Evolutionary conservation across 2,113 vertebrate species (phyloP).

Genomic region (Sterna hirundo): DNA sequence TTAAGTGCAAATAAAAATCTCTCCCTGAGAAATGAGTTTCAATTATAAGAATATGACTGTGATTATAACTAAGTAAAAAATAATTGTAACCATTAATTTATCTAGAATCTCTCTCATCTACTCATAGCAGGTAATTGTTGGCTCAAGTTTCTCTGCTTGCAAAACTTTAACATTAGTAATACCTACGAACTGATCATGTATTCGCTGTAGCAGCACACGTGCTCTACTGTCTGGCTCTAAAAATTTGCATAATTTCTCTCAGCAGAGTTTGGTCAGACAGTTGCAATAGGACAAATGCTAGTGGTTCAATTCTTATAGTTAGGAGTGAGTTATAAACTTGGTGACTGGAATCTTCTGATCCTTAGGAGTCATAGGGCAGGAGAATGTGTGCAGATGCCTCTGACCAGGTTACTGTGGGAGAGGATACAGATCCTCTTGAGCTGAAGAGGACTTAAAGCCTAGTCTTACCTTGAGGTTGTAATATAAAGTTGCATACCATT

Average conservation of each 20-base stretch:
- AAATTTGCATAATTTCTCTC: not conserved
- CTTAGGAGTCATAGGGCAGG: not conserved
- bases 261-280: not conserved
- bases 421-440: not conserved
- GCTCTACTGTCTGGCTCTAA: not conserved
- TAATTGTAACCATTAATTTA: not conserved
- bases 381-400: not conserved
- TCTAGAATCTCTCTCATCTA: not conserved
- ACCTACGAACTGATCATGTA: not conserved
- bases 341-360: not conserved
- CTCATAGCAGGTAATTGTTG: not conserved
- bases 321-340: not conserved
- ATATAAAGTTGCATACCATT: not conserved
- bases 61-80: not conserved
- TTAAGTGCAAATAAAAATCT: not conserved
- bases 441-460: not conserved
- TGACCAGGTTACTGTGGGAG: not conserved
- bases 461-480: not conserved
- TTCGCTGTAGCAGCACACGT: rapidly evolving
- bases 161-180: not conserved
- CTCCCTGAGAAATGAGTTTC: not conserved
- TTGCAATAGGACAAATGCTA: not conserved
- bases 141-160: not conserved
- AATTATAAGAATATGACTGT: not conserved
- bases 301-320: not conserved